These are phyloP conservation scores for Anhinga anhinga DNA, from an alignment of 2,113 vertebrate species.

Conservation along the genomic window DNA sequence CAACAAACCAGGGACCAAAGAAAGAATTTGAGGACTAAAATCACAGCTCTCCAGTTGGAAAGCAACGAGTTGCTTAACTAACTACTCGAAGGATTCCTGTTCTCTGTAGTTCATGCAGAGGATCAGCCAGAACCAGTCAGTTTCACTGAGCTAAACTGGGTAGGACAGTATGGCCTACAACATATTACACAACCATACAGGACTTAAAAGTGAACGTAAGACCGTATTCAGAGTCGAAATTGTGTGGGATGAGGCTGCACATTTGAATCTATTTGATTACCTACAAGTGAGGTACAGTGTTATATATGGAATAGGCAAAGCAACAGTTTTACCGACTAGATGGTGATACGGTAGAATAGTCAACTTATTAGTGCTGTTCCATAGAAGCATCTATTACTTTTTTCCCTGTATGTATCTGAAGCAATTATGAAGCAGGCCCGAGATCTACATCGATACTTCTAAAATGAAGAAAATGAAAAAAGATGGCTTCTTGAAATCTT, in stretches of 20 bases:
- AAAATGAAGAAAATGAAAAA: not conserved
- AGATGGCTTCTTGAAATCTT: not conserved
- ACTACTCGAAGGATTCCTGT: not conserved
- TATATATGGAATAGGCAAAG: not conserved
- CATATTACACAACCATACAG: fast-evolving
- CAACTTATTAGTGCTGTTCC: not conserved
- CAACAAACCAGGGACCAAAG: not conserved
- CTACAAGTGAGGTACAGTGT: not conserved
- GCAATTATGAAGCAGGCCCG: not conserved
- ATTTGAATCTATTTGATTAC: not conserved
- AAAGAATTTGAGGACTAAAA: not conserved
- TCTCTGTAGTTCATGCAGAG: not conserved
- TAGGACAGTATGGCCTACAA: not conserved
- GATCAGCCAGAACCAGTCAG: not conserved
- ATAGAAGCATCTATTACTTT: not conserved
- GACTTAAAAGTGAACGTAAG: not conserved
- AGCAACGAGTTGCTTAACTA: not conserved
- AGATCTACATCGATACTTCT: not conserved
- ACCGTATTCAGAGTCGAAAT: too few species aligned
- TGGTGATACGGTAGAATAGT: not conserved
- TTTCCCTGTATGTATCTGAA: not conserved
- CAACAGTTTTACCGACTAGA: not conserved
- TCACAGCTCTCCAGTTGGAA: fast-evolving
- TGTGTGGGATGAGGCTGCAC: not conserved
- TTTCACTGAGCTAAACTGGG: not conserved